Base-by-base conservation (phyloP, 2,797 vertebrate genomes). In the Distichodus sexfasciatus region DNA sequence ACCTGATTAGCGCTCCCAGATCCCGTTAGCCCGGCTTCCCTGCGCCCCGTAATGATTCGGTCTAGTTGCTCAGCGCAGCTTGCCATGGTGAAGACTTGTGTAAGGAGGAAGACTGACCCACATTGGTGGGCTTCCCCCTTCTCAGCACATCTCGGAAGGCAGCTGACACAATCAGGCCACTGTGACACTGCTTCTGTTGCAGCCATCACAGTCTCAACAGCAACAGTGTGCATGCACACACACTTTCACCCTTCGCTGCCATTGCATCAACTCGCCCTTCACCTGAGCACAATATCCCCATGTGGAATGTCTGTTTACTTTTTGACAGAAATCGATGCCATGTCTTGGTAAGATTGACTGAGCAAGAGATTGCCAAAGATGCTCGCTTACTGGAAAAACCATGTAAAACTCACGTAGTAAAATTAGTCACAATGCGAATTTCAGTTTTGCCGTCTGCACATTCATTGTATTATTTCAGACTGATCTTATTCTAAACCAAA, bases 141-240 rank as follows among this genome's bases (percentile, higher is more conserved):
- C 44, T 68, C 70, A 69, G 68, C 40, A 54, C 66, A 70, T 71
- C 74, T 60, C 35, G 62, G 65, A 83, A 65, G 57, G 66, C 48
- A 79, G 24, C 51, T 76, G 78, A 82, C 71, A 80, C 69, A 78
- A 82, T 71, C 62, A 63, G 83, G 78, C 38, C 74, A 77, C 61
- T 61, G 43, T 44, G 29, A 67, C 54, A 61, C 53, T 57, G 54
- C 55, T 61, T 35, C 55, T 51, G 50, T 61, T 61, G 58, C 21
- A 36, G 71, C 61, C 26, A 19, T 46, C 38, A 31, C n/a, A 3
- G 54, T 53, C 69, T 66, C 67, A 38, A 44, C 47, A 51, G 8
- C 69, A 68, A 53, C 31, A 44, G 9, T 12, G 38, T 23, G 59
- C 33, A 43, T 26, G 69, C 51, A 57, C 15, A 7, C 6, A 33